Percentiles rank a stretch among this genome's conserved stretches.
Conservation (phyloP, 2,113 vertebrate species). For the Excalfactoria chinensis region DNA sequence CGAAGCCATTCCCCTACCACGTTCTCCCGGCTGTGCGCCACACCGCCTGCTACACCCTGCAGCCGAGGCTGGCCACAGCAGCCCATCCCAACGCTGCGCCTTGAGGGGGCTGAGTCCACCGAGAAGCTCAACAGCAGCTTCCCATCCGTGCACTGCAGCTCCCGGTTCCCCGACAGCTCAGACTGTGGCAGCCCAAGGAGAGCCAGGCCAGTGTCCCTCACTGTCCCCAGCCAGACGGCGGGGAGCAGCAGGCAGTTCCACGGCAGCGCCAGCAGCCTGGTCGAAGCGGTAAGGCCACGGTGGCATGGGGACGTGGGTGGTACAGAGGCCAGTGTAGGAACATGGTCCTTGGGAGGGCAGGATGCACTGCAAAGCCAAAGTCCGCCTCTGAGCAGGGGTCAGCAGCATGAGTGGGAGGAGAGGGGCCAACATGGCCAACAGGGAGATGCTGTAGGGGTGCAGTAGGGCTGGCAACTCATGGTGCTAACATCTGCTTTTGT, state of each 20-base stretch:
- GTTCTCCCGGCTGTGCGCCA: constrained; percentile 87
- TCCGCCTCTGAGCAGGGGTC: background rate
- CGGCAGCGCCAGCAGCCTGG: constrained; percentile 95
- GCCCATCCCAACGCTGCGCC: constrained; percentile 84
- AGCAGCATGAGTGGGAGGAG: background rate
- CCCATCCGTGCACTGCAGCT: constrained; percentile 91
- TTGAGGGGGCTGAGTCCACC: constrained; percentile 86
- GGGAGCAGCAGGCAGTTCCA: constrained; percentile 85
- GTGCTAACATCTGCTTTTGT: constrained; percentile 18
- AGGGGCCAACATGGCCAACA: background rate
- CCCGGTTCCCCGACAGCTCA: constrained; percentile 80
- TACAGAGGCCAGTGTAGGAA: background rate
- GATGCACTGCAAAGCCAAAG: background rate
- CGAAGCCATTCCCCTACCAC: constrained; percentile 92
- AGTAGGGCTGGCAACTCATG: background rate
- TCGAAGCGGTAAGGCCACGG: constrained; percentile 89
- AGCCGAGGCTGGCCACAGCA: constrained; percentile 76
- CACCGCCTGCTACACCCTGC: constrained; percentile 86
- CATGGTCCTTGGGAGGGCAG: rapidly evolving
- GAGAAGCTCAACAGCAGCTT: constrained; percentile 98
- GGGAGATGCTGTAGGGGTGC: background rate
- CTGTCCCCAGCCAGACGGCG: constrained; percentile 83
- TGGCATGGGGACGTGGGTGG: rapidly evolving
- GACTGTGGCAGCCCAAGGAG: constrained; percentile 77
- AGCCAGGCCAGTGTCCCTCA: constrained; percentile 89